Percentiles rank a stretch among this genome's conserved stretches.
phyloP scores from a whole-genome alignment of 2,113 vertebrate species.

The Albula glossodonta region DNA sequence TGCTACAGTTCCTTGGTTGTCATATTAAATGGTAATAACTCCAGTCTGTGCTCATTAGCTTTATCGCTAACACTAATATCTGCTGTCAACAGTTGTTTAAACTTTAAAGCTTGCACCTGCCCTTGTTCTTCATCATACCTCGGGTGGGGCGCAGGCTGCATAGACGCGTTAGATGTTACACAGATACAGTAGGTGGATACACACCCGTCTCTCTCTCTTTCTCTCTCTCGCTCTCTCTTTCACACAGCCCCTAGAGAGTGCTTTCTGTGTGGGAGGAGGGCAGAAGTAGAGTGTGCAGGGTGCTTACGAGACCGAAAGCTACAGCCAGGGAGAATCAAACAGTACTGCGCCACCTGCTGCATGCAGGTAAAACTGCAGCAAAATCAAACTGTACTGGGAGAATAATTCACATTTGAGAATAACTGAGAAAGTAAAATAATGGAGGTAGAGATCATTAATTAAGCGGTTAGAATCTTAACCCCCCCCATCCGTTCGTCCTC shows the following conservation, averaged over 20 bases:
- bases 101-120: too few species aligned
- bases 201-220: neutral
- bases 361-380: slow-evolving; percentile 47
- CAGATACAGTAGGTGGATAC: neutral
- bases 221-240: slow-evolving; percentile 33
- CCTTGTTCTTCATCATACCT: too few species aligned
- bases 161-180: neutral
- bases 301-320: slow-evolving; percentile 70
- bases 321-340: slow-evolving; percentile 70
- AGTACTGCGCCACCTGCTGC: slow-evolving; percentile 67
- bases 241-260: slow-evolving; percentile 66
- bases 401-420: too few species aligned
- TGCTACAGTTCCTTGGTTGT: too few species aligned
- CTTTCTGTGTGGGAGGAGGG: slow-evolving; percentile 67
- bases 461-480: neutral
- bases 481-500: neutral
- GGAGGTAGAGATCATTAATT: neutral
- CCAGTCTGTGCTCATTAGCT: too few species aligned
- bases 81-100: too few species aligned
- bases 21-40: too few species aligned
- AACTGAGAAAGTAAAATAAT: too few species aligned
- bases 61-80: too few species aligned
- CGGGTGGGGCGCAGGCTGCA: too few species aligned
- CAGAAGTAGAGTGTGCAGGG: slow-evolving; percentile 66
- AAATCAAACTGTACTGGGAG: too few species aligned